Conservation (phyloP, 2,797 vertebrate species). For the Petrocephalus sullivani region DNA sequence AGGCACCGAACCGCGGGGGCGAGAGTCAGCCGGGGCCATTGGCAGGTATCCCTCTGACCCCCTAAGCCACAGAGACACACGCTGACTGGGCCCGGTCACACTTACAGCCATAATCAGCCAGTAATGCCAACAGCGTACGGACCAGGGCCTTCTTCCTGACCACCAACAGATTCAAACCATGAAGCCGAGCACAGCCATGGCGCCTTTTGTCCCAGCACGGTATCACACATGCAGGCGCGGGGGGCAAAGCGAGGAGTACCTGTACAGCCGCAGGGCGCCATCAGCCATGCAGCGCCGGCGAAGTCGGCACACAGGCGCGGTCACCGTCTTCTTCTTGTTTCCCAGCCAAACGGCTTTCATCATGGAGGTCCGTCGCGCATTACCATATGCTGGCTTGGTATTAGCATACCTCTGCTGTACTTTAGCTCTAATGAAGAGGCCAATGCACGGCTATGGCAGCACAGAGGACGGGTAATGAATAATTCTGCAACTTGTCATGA, state of each 20-base stretch:
- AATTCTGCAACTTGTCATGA: constrained; percentile 51
- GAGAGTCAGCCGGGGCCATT: constrained; percentile 47
- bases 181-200: constrained; percentile 47
- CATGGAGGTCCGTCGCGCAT: constrained; percentile 48
- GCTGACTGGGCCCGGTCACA: constrained; percentile 47
- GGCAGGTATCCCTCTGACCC: constrained; percentile 36
- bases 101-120: constrained; percentile 56
- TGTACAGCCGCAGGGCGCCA: constrained; percentile 65
- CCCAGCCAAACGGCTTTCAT: constrained; percentile 47
- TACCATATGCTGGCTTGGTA: constrained; percentile 40
- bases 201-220: constrained; percentile 13
- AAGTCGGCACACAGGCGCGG: constrained; percentile 50
- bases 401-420: constrained; percentile 50
- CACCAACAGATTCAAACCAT: constrained; percentile 69
- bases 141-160: constrained; percentile 72
- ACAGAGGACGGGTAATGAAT: constrained; percentile 41
- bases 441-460: constrained; percentile 31
- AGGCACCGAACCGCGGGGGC: background rate
- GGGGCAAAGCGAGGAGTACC: constrained; percentile 64
- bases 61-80: constrained; percentile 20
- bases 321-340: constrained; percentile 9
- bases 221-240: constrained; percentile 54
- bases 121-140: constrained; percentile 62
- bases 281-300: constrained; percentile 63
- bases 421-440: constrained; percentile 50